Conservation (phyloP, 2,888 invertebrate species). For the Caenorhabditis sp. region DNA sequence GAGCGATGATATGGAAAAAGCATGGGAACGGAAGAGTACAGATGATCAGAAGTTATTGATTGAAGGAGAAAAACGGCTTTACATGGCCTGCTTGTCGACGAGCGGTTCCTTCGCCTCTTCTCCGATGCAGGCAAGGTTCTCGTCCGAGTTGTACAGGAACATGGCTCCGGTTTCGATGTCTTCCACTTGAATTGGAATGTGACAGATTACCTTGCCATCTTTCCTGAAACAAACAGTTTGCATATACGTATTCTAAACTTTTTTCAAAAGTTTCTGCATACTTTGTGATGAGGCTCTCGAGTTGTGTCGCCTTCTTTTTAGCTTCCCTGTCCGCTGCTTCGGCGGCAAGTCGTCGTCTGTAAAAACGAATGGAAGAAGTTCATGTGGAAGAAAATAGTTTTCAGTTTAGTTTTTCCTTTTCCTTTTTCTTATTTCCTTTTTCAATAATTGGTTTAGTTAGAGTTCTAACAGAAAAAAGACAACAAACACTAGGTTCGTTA, state of each 20-base stretch:
- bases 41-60: too few species aligned
- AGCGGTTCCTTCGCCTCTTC: slow-evolving; percentile 46
- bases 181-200: slow-evolving; percentile 65
- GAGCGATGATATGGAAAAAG: slow-evolving; percentile 35
- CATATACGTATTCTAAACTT: too few species aligned
- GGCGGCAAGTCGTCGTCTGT: slow-evolving; percentile 60
- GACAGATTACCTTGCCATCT: slow-evolving; percentile 62
- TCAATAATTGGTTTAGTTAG: slow-evolving; percentile 33
- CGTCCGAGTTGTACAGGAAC: slow-evolving; percentile 65
- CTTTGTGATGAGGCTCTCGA: slow-evolving; percentile 63
- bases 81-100: slow-evolving; percentile 36
- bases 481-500: slow-evolving; percentile 11
- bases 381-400: too few species aligned
- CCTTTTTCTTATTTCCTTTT: not conserved
- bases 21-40: not conserved
- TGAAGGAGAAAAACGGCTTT: not conserved
- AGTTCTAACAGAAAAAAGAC: not conserved
- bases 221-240: too few species aligned
- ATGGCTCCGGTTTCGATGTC: slow-evolving; percentile 66
- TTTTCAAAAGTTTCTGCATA: slow-evolving; percentile 2
- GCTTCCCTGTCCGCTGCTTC: slow-evolving; percentile 58
- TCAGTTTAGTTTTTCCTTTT: too few species aligned
- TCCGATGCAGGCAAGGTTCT: slow-evolving; percentile 43
- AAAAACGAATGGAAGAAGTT: slow-evolving; percentile 35
- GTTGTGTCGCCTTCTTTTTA: slow-evolving; percentile 55